phyloP scores from a whole-genome alignment of 2,797 vertebrate genomes.

The Rhyacichthys aspro region DNA sequence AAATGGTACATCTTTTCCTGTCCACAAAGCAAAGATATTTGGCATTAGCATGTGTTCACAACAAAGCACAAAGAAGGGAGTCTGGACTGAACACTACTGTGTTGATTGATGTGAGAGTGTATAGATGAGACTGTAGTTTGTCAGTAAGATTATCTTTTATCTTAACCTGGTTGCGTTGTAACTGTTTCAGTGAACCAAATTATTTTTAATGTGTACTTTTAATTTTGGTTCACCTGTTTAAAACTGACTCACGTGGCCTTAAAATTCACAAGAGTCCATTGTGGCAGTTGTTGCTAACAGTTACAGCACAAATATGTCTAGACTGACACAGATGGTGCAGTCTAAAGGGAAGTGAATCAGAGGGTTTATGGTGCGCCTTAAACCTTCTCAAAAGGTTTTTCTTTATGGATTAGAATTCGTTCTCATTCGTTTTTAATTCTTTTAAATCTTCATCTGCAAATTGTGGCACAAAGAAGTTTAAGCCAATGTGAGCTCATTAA shows the following conservation, averaged over 20 bases:
- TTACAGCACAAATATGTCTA: constrained; percentile 10
- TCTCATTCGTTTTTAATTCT: not conserved
- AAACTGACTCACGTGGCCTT: not conserved
- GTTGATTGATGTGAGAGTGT: constrained; percentile 52
- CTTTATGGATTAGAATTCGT: not conserved
- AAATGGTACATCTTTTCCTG: constrained; percentile 5
- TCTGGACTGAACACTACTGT: constrained; percentile 40
- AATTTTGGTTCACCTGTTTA: constrained; percentile 5
- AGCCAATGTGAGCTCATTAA: not conserved
- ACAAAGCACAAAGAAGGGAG: constrained; percentile 20
- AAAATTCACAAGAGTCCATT: too few species aligned
- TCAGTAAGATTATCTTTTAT: constrained; percentile 13
- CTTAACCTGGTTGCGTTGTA: constrained; percentile 21
- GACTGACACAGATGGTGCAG: constrained; percentile 10
- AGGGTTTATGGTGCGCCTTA: constrained; percentile 53
- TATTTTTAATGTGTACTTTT: constrained; percentile 11
- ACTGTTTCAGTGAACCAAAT: constrained; percentile 40
- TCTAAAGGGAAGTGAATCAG: constrained; percentile 42
- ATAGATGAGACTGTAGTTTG: constrained; percentile 16
- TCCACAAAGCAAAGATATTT: not conserved
- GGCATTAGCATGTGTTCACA: constrained; percentile 14
- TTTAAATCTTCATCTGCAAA: too few species aligned
- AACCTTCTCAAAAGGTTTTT: constrained; percentile 26
- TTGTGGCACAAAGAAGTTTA: constrained; percentile 20
- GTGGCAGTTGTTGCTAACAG: constrained; percentile 3